Evolutionary conservation across 2,888 invertebrate genomes (phyloP), one percentile per base, ranked within the genome.

Genomic region (Automeris io): DNA sequence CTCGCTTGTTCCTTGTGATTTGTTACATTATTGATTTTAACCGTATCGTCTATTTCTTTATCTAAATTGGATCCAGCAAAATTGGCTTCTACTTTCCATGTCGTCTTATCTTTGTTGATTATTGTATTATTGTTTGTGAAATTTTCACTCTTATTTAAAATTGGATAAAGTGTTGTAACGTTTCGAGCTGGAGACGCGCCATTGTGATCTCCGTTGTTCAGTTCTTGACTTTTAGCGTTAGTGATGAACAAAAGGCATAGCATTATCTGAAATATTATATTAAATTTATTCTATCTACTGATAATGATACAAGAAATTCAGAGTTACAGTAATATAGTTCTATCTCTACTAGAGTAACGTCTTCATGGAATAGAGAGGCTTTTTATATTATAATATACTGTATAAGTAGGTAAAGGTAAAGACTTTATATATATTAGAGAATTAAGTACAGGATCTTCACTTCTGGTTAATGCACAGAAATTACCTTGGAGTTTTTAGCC

Each of bases 131-230:
- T 40, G 11, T 42, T 47, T 33, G 45, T 43, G 8, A 11, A 9
- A 18, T 18, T 25, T 24, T 34, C 33, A 39, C 47, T 46, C 24
- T 37, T 47, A 43, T 62, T 59, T 9, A 51, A 44, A 1, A 74
- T 59, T 5, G 82, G 79, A 48, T 70, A 80, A 2, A 82, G 57
- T 0, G 69, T 78, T 25, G 81, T 82, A 39, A 68, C 58, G 47
- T 74, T 78, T 19, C 47, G 45, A 2, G 47, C 31, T n/a, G 53
- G 47, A 7, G 1, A 3, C 1, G 16, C 29, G 8, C 50, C 47
- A 5, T 51, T 46, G 24, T 65, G 58, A 37, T 74, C 69, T 9
- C 42, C 37, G 21, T 62, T 66, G 34, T 61, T 62, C 19, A 49
- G 55, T 18, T 61, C 66, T 47, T 59, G 52, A 31, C 52, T 49